Conservation (phyloP, 2,113 vertebrate species). For the Uria aalge region DNA sequence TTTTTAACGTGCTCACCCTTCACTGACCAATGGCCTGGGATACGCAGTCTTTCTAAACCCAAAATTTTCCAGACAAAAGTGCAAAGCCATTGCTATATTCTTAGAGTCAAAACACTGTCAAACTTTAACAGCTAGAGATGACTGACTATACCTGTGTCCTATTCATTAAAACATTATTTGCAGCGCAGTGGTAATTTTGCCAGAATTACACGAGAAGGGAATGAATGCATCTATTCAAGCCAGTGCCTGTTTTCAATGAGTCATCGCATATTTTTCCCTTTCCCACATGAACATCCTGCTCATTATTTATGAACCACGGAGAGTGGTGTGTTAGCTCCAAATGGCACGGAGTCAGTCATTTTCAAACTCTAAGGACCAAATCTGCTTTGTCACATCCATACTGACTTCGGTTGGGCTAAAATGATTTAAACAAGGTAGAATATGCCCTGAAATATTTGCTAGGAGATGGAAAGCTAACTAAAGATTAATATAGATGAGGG, state of each 20-base stretch:
- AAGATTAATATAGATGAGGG: not conserved
- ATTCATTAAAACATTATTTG: not conserved
- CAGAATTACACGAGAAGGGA: not conserved
- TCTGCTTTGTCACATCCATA: not conserved
- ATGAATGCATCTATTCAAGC: not conserved
- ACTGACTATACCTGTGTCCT: not conserved
- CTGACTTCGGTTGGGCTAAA: not conserved
- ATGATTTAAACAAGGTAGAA: not conserved
- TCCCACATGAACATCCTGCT: not conserved
- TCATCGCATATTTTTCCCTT: not conserved
- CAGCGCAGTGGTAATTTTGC: not conserved
- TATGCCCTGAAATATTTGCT: not conserved
- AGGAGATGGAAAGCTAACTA: not conserved
- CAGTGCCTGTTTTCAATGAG: not conserved
- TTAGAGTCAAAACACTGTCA: not conserved
- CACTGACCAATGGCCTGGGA: not conserved
- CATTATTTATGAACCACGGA: constrained; percentile 21
- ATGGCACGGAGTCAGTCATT: not conserved
- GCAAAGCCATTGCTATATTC: not conserved
- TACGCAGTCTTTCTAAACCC: not conserved
- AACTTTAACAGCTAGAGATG: not conserved
- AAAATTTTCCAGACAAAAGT: not conserved
- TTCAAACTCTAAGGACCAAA: not conserved
- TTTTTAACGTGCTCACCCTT: not conserved
- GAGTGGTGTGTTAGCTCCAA: not conserved